Base-by-base conservation (phyloP, 2,113 vertebrate species). In the Paedocypris sp. region DNA sequence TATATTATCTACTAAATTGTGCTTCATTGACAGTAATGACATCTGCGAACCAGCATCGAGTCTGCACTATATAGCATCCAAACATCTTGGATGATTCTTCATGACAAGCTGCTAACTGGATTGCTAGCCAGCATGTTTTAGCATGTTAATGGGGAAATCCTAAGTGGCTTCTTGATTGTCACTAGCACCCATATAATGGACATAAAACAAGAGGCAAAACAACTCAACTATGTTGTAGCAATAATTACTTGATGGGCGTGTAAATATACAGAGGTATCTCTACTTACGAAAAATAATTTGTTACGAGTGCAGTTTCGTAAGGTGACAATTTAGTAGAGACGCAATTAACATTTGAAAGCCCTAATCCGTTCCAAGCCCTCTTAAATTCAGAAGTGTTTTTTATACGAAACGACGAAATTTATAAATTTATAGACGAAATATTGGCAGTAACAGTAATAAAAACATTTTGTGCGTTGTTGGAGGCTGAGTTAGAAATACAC, bases 131-230 rank as follows among this genome's bases (percentile, higher is more conserved):
- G 42, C 16, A 51, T 15, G 50, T 62, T 54, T 72, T 65, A 65
- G 23, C 57, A 28, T 26, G 25, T 41, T 47, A 7, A 12, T 52
- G 62, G 33, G 7, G 4, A 58, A 65, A 65, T 51, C 56, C n/a
- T 19, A 60, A 33, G 50, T 45, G 53, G 41, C 58, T 23, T 23
- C 56, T 39, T 64, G 62, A 72, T 58, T 72, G 62, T 68, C 65
- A 65, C 47, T 62, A 68, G 61, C 43, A 47, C 65, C 18, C 20
- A 43, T 62, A 66, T 36, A 51, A 64, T 42, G 46, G 51, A 33
- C 39, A 54, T 64, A 46, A 49, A 62, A 72, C 70, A 72, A 64
- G 61, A 29, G 64, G 57, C 65, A 61, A 68, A 72, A 72, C 62
- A 72, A 58, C 45, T 43, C 15, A 1, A 48, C 49, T 49, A 64